These are phyloP conservation scores for Erebia epiphron DNA, from an alignment of 2,888 invertebrate genomes.

Conservation along the genomic window DNA sequence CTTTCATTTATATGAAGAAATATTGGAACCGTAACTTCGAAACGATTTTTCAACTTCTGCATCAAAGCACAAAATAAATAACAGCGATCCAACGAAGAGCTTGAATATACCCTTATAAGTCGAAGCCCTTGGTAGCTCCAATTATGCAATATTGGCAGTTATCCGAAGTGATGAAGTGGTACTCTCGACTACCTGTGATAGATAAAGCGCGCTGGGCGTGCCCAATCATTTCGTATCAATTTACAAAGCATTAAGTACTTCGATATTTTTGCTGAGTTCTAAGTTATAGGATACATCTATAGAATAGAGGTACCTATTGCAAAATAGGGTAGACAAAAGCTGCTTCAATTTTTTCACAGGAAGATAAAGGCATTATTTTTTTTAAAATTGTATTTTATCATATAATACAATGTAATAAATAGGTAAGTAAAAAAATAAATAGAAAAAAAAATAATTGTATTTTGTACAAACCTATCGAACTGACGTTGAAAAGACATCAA, in stretches of 20 bases:
- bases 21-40: no score
- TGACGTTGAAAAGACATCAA: slow-evolving; percentile 9
- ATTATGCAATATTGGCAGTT: slow-evolving; percentile 23
- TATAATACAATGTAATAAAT: no score
- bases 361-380: no score
- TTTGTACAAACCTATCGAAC: background rate
- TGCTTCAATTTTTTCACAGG: background rate
- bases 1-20: no score
- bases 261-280: slow-evolving; percentile 61
- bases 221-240: slow-evolving; percentile 70
- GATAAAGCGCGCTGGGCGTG: slow-evolving; percentile 53
- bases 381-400: no score
- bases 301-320: background rate
- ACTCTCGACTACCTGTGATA: background rate
- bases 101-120: no score
- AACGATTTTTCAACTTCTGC: no score
- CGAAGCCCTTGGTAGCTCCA: background rate
- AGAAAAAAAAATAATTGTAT: background rate
- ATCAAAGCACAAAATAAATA: no score
- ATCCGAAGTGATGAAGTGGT: slow-evolving; percentile 3
- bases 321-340: background rate
- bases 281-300: background rate
- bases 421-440: background rate
- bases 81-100: no score
- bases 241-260: slow-evolving; percentile 51